These are phyloP conservation scores for Gorsachius magnificus DNA, from an alignment of 2,797 vertebrate species.

Conservation along the genomic window DNA sequence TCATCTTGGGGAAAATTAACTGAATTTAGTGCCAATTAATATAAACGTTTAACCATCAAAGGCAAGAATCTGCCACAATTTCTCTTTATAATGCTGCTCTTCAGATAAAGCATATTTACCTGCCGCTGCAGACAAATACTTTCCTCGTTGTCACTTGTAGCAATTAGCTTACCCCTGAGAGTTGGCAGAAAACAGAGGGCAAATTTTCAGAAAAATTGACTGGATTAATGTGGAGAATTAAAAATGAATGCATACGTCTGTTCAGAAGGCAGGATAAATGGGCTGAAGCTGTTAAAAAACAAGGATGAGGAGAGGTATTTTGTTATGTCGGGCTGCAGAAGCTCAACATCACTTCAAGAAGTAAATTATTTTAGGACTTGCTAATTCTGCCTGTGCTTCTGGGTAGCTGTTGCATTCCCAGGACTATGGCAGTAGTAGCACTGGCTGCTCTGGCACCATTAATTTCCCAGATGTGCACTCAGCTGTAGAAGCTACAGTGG, in stretches of 20 bases:
- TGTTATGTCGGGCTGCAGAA: not conserved
- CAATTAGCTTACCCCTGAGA: not conserved
- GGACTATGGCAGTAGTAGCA: not conserved
- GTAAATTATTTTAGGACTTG: not conserved
- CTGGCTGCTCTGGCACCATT: not conserved
- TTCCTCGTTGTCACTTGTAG: not conserved
- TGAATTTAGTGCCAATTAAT: not conserved
- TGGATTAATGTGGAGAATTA: not conserved
- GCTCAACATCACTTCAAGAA: not conserved
- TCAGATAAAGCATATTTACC: not conserved
- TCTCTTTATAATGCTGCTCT: not conserved
- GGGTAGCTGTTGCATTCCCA: not conserved
- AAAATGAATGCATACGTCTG: not conserved
- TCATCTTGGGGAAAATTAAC: not conserved
- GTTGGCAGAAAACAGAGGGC: not conserved
- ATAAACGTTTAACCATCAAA: not conserved
- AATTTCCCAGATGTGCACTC: not conserved
- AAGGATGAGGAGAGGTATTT: not conserved
- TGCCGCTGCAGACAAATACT: not conserved
- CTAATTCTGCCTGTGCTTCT: not conserved
- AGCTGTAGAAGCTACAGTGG: not conserved
- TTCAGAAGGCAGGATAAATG: not conserved
- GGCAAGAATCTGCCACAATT: not conserved
- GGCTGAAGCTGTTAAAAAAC: not conserved
- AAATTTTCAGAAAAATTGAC: not conserved